phyloP scores from a whole-genome alignment of 1,140 invertebrate species.

The Drosophila ercepeae region DNA sequence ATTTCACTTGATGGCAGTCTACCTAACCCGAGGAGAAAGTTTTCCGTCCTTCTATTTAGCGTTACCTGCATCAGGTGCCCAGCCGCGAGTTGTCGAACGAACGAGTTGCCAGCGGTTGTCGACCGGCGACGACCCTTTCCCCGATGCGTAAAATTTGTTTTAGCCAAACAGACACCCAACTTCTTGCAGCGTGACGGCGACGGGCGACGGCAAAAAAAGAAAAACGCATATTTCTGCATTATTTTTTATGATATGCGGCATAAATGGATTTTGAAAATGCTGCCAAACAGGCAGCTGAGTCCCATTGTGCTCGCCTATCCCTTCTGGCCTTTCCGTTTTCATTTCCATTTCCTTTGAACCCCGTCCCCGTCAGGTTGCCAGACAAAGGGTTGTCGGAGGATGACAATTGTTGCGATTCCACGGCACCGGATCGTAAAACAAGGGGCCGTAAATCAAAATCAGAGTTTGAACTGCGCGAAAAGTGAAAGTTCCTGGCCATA shows the following conservation, averaged over 20 bases:
- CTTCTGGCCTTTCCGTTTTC: conserved; percentile 56
- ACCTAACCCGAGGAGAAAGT: conserved; percentile 23
- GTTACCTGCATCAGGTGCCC: conserved; percentile 64
- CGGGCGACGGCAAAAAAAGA: conserved; percentile 10
- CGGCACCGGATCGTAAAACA: conserved; percentile 53
- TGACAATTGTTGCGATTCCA: conserved; percentile 77
- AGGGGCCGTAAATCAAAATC: conserved; percentile 71
- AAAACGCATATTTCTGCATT: conserved; percentile 45
- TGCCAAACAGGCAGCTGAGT: conserved; percentile 75
- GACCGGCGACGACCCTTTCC: conserved; percentile 36
- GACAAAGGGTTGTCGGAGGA: conserved; percentile 68
- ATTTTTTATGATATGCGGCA: conserved; percentile 77
- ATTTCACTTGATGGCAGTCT: conserved; percentile 13
- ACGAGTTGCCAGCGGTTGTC: conserved; percentile 59
- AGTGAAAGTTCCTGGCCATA: conserved; percentile 51
- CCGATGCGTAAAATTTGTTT: conserved; percentile 65
- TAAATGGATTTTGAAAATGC: conserved; percentile 76
- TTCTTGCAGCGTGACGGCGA: conserved; percentile 49
- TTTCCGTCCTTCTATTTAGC: conserved; percentile 18
- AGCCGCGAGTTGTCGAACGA: conserved; percentile 47
- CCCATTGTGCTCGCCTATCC: conserved; percentile 48
- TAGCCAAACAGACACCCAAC: conserved; percentile 58
- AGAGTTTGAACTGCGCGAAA: conserved; percentile 43
- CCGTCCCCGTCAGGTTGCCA: conserved; percentile 62
- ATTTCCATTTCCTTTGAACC: conserved; percentile 65